Evolutionary conservation across 2,888 invertebrate genomes (phyloP), one percentile per base, ranked within the genome.

Genomic region (Andrena haemorrhoa): DNA sequence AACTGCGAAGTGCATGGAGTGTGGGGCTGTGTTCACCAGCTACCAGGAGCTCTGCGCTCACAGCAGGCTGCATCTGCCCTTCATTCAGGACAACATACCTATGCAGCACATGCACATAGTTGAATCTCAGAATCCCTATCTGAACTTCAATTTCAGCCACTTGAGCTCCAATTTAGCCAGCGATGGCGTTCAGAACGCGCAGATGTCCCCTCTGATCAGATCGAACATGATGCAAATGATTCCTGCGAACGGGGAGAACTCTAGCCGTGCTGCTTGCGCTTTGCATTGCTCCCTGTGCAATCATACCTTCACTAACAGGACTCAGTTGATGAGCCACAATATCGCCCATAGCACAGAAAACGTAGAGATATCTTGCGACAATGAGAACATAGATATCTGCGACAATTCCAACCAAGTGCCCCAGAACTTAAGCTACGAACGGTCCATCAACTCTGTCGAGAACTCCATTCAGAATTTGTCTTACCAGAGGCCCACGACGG

Each of bases 211-310:
- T 0, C 65, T 83, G 20, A 69, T 85, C 26, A 76, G 84, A 5
- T 75, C 89, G 2, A 88, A 82, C n/a, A 51, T 79, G 63, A 79
- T 86, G 74, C 86, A 84, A n/a, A 80, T 81, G 64, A 76, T 87
- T 26, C 74, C 85, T 0, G 41, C 79, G 41, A 86, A 78, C 7
- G 81, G 73, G 1, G 89, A 90, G n/a, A 83, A 74, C 6, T 79
- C 88, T 8, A 89, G 85, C 20, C 82, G 91, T 51, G 89, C 92
- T 3, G 89, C 92, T 4, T 93, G 93, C 72, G 91, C 92, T 20
- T 75, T 93, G 5, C 92, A 94, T 51, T 93, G 92, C 75, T 92
- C 94, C 0, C 65, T 92, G 0, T 91, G 92, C 73, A 93, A 92
- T 85, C 92, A 92, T 69, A 92, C 92, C 1, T 92, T 92, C 60